Evolutionary conservation across 2,113 vertebrate genomes (phyloP), one percentile per base, ranked within the genome.

Genomic region (Origma solitaria): DNA sequence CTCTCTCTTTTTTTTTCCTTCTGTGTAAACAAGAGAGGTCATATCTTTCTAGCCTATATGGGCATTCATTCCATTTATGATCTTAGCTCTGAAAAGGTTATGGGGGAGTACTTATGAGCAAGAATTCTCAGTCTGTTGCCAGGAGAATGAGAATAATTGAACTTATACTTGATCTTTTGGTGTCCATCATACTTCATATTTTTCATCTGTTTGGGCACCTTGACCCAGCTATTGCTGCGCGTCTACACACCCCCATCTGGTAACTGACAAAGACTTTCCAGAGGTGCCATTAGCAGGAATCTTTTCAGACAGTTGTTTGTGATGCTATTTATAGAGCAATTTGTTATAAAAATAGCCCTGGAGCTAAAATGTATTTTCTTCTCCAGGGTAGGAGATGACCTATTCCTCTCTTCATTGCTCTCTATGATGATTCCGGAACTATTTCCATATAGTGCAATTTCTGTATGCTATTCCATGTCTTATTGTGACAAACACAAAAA

Each of bases 311-410:
- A 97, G 62, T 89, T 96, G 53, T 95, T 97, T 17, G 4, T 93
- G 91, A 85, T 54, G 77, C 72, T 98, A 96, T 98, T 98, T 98
- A 91, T 93, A 95, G 96, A 92, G 27, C 33, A 90, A 80, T 60
- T 31, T 68, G 87, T 66, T 91, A 94, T 73, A 71, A 93, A 97
- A 98, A 97, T 97, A 98, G 89, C 89, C 92, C 72, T 66, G 54
- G 79, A 93, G 78, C 91, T 88, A 94, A 93, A 86, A 57, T 9
- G 5, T 33, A 53, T 57, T 96, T 97, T 77, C 69, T 96, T 96
- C 86, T 96, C 82, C 89, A 89, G 66, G 70, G 68, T 76, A 91
- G 27, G 69, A 91, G 58, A 91, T 92, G 92, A 95, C 95, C 88
- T 95, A n/a, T 60, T 33, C 40, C 76, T 91, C 51, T 42, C 65